Conservation (phyloP, 2,113 vertebrate genomes). For the Podiceps cristatus region DNA sequence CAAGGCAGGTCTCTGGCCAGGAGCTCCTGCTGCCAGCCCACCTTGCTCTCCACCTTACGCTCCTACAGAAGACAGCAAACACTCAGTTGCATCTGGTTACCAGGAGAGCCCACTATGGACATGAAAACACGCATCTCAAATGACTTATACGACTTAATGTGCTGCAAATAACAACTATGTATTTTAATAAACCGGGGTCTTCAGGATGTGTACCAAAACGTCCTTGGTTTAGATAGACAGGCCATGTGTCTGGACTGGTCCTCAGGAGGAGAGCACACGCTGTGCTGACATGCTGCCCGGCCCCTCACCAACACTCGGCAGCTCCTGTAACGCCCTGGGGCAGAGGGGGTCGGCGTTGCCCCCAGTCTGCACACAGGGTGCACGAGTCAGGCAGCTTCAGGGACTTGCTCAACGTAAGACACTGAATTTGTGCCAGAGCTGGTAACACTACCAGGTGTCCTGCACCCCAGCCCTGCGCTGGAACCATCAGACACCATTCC, state of each 20-base stretch:
- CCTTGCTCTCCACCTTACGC: background rate
- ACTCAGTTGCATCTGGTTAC: background rate
- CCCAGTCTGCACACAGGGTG: rapidly evolving
- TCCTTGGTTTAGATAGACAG: background rate
- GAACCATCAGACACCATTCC: background rate
- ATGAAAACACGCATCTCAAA: background rate
- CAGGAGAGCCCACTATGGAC: background rate
- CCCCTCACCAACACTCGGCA: background rate
- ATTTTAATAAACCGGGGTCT: background rate
- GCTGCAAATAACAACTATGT: rapidly evolving
- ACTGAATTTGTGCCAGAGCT: background rate
- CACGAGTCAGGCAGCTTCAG: background rate
- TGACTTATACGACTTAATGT: background rate
- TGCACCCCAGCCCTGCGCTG: background rate
- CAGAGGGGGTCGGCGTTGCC: background rate
- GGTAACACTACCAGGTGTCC: background rate
- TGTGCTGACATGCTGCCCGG: background rate
- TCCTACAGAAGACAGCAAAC: background rate
- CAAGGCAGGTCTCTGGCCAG: background rate
- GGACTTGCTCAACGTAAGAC: background rate
- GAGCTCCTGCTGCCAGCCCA: background rate
- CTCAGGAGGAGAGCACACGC: background rate
- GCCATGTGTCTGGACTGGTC: no score
- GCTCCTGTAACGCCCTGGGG: background rate
- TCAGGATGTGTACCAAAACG: background rate